Percentiles rank a stretch among this genome's conserved stretches.
These are phyloP conservation scores for Sitobion miscanthi DNA, from an alignment of 1,140 invertebrate genomes.

Conservation along the genomic window DNA sequence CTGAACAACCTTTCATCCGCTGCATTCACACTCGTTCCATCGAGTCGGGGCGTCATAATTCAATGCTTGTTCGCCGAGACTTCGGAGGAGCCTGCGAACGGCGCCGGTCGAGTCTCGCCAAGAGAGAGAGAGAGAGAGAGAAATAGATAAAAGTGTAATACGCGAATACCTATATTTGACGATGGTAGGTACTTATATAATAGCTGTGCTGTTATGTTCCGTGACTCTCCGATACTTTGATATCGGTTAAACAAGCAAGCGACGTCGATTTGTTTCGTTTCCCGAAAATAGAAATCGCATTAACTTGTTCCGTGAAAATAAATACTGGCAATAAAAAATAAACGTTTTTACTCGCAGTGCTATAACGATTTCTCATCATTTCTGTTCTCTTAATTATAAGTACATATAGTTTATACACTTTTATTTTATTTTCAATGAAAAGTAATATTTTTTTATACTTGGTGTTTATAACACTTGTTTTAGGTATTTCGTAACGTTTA, in stretches of 20 bases:
- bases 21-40: too few relatives aligned
- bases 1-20: too few relatives aligned
- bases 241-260: not conserved
- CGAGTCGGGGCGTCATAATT: too few relatives aligned
- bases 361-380: not conserved
- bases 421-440: not conserved
- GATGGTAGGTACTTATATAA: not conserved
- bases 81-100: too few relatives aligned
- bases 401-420: not conserved
- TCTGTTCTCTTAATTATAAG: not conserved
- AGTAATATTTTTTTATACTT: not conserved
- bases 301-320: not conserved
- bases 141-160: too few relatives aligned
- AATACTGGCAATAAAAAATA: conserved; percentile 27
- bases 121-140: too few relatives aligned
- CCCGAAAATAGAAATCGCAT: conserved; percentile 10
- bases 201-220: not conserved
- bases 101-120: too few relatives aligned
- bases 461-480: not conserved
- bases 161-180: too few relatives aligned
- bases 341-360: not conserved
- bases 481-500: not conserved
- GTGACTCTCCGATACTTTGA: not conserved
- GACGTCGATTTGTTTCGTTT: not conserved
- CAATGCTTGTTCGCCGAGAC: too few relatives aligned